Evolutionary conservation across 2,888 invertebrate species (phyloP).

Genomic region (Mythimna vitellina): DNA sequence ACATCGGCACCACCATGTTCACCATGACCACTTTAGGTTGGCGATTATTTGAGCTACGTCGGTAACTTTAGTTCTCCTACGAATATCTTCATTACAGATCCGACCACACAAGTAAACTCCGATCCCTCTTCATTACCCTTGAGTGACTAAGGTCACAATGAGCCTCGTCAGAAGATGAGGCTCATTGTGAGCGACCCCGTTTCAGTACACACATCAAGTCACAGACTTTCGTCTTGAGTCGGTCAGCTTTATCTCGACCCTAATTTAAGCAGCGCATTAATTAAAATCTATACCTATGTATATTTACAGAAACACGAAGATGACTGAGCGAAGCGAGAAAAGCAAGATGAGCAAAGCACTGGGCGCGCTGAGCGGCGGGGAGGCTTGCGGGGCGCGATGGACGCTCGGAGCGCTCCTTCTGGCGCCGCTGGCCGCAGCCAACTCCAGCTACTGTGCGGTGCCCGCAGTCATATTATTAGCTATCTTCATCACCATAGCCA

Average conservation of each 20-base stretch:
- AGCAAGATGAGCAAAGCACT: slow-evolving; percentile 77
- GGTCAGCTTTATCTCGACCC: neutral
- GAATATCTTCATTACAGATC: too few species aligned
- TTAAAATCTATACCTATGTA: neutral
- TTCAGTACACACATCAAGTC: too few species aligned
- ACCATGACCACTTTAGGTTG: too few species aligned
- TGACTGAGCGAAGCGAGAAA: slow-evolving; percentile 73
- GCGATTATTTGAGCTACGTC: too few species aligned
- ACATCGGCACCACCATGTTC: too few species aligned
- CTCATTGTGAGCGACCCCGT: too few species aligned
- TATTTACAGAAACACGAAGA: slow-evolving; percentile 61
- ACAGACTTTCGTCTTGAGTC: neutral
- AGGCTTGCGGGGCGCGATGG: slow-evolving; percentile 89
- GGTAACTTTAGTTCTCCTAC: too few species aligned
- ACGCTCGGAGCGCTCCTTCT: slow-evolving; percentile 91
- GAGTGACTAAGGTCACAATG: too few species aligned
- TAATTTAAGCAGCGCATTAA: neutral
- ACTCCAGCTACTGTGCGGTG: slow-evolving; percentile 91
- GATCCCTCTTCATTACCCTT: too few species aligned
- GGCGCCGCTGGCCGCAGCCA: slow-evolving; percentile 91
- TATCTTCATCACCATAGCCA: slow-evolving; percentile 87
- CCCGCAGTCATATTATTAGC: slow-evolving; percentile 89
- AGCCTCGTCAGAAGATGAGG: too few species aligned
- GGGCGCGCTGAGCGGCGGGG: slow-evolving; percentile 78
- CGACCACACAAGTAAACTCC: too few species aligned